phyloP scores from a whole-genome alignment of 1,140 invertebrate species.

The Micrasema longulum region DNA sequence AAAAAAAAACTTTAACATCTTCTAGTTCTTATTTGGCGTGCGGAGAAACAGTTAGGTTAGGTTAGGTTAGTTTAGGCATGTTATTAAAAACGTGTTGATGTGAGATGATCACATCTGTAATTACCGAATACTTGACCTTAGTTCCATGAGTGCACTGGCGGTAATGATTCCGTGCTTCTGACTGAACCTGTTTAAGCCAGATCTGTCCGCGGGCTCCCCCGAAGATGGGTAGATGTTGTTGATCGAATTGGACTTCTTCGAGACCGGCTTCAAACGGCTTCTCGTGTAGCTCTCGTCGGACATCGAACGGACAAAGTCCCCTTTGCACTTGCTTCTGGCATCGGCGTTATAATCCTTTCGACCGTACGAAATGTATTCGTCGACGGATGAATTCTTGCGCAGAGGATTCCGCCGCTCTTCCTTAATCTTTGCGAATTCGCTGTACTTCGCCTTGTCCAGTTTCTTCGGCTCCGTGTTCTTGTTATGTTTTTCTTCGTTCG shows the following conservation, averaged over 20 bases:
- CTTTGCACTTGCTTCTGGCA: not conserved
- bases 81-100: not conserved
- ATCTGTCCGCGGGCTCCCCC: not conserved
- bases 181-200: conserved; percentile 28
- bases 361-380: conserved; percentile 22
- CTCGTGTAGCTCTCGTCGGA: conserved; percentile 29
- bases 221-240: conserved; percentile 10
- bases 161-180: conserved; percentile 64
- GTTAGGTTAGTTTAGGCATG: too few relatives aligned
- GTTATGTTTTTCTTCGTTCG: not conserved
- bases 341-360: conserved; percentile 18
- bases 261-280: not conserved
- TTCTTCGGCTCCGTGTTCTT: not conserved
- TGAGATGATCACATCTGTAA: not conserved
- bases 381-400: conserved; percentile 15
- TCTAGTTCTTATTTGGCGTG: not conserved
- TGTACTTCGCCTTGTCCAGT: not conserved
- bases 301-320: conserved; percentile 32
- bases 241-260: conserved; percentile 16
- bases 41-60: not conserved
- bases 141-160: conserved; percentile 64
- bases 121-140: conserved; percentile 63
- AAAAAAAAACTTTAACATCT: too few relatives aligned
- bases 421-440: not conserved
- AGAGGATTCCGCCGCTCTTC: conserved; percentile 34